These are phyloP conservation scores for Euphydryas editha DNA, from an alignment of 2,888 invertebrate genomes.

Conservation along the genomic window DNA sequence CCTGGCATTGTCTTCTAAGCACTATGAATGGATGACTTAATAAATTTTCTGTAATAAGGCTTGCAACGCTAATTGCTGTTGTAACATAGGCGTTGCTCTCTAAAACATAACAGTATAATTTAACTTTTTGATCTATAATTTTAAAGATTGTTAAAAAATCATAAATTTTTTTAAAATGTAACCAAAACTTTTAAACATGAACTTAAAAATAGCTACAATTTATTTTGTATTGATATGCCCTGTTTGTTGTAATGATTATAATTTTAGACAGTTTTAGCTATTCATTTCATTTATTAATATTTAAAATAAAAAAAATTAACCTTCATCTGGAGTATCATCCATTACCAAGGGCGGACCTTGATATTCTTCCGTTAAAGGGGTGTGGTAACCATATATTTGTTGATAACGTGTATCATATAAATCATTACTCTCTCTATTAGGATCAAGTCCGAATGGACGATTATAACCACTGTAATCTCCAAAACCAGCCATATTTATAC, in stretches of 20 bases:
- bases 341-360: slow-evolving; percentile 78
- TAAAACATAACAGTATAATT: slow-evolving; percentile 50
- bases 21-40: slow-evolving; percentile 97
- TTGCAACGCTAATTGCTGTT: slow-evolving; percentile 91
- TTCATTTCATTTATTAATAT: too few species aligned
- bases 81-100: slow-evolving; percentile 87
- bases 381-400: slow-evolving; percentile 79
- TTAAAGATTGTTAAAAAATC: too few species aligned
- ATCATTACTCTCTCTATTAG: slow-evolving; percentile 74
- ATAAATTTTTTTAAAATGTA: too few species aligned
- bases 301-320: slow-evolving; percentile 48
- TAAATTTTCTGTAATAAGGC: slow-evolving; percentile 94
- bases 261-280: too few species aligned
- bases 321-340: slow-evolving; percentile 76
- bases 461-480: slow-evolving; percentile 74
- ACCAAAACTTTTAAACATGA: background rate
- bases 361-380: slow-evolving; percentile 76
- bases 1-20: slow-evolving; percentile 96
- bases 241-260: background rate
- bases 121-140: background rate
- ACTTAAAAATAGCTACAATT: background rate
- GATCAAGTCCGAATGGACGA: slow-evolving; percentile 74
- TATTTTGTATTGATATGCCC: background rate
- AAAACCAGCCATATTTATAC: slow-evolving; percentile 76
- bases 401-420: slow-evolving; percentile 78